Percentiles rank a stretch among this genome's conserved stretches.
Conservation (phyloP, 2,113 vertebrate genomes). For the Chauna torquata region DNA sequence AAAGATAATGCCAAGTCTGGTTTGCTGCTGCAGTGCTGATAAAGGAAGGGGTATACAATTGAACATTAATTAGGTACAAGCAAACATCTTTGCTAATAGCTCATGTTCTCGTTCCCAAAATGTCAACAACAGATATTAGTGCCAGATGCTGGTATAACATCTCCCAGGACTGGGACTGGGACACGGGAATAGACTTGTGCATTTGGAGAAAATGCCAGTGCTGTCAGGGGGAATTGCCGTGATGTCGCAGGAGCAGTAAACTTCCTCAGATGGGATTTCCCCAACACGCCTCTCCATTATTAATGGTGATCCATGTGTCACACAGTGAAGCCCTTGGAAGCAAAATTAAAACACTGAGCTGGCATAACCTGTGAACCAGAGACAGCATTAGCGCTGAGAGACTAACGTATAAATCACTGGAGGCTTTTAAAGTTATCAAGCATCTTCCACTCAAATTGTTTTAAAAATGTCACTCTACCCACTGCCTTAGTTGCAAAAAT, state of each 20-base stretch:
- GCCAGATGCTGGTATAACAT: constrained; percentile 78
- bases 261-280: constrained; percentile 41
- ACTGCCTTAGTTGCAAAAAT: background rate
- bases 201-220: constrained; percentile 43
- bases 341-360: background rate
- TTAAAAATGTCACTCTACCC: background rate
- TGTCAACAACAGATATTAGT: constrained; percentile 85
- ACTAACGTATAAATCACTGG: accelerated
- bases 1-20: constrained; percentile 76
- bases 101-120: constrained; percentile 81
- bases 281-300: background rate
- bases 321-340: background rate
- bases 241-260: constrained; percentile 7
- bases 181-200: constrained; percentile 7
- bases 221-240: background rate
- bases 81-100: constrained; percentile 85
- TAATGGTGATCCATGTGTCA: background rate
- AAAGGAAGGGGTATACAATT: constrained; percentile 74
- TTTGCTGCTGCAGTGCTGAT: constrained; percentile 74
- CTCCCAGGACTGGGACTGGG: constrained; percentile 57
- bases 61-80: constrained; percentile 86
- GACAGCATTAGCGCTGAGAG: background rate
- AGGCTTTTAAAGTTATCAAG: background rate
- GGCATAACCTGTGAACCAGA: background rate
- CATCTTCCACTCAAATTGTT: background rate